These are phyloP conservation scores for Cichladusa arquata DNA, from an alignment of 2,113 vertebrate genomes.

Conservation along the genomic window DNA sequence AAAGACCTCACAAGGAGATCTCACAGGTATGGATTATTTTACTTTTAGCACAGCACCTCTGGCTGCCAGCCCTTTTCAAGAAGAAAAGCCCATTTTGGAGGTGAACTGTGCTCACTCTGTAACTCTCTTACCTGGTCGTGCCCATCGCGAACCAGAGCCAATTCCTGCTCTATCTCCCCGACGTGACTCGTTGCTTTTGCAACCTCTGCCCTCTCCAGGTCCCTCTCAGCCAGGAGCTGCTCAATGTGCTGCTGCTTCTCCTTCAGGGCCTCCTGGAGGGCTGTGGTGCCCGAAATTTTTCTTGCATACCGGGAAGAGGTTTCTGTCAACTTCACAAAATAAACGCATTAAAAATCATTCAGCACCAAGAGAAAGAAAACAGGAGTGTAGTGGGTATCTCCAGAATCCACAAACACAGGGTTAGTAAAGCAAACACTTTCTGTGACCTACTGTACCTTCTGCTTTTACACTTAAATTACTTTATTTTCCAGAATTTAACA, in stretches of 20 bases:
- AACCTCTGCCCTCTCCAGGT: conserved; percentile 94
- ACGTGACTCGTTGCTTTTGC: conserved; percentile 94
- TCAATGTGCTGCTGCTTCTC: conserved; percentile 99
- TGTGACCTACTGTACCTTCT: neutral
- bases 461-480: neutral
- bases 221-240: conserved; percentile 94
- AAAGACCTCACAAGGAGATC: neutral
- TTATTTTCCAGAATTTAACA: neutral
- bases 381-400: neutral
- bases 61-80: neutral
- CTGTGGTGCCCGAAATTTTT: conserved; percentile 97
- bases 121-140: conserved; percentile 87
- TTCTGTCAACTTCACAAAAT: conserved; percentile 88
- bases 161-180: conserved; percentile 92
- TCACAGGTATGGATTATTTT: neutral
- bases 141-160: conserved; percentile 86
- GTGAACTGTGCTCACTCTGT: neutral
- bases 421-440: conserved; percentile 27
- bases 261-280: conserved; percentile 95
- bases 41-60: neutral
- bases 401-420: neutral
- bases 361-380: neutral
- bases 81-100: neutral
- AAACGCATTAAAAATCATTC: neutral
- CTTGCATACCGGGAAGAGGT: conserved; percentile 94